These are phyloP conservation scores for Mirounga angustirostris DNA, from an alignment of 2,113 vertebrate species.

Conservation along the genomic window DNA sequence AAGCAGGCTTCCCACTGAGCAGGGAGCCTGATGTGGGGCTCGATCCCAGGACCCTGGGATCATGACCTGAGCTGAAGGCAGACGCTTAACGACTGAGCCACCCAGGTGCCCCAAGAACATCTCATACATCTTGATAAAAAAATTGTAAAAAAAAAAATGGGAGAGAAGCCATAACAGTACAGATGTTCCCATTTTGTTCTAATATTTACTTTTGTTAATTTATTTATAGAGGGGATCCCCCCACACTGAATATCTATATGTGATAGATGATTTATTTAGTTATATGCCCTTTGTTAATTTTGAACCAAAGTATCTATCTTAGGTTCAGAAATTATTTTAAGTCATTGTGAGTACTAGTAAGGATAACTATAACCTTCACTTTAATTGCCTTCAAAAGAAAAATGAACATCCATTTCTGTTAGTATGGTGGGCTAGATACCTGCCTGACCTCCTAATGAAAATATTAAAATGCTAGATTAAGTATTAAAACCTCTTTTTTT, in stretches of 20 bases:
- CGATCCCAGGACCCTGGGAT: too few species aligned
- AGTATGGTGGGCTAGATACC: background rate
- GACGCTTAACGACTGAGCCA: too few species aligned
- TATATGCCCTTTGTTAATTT: background rate
- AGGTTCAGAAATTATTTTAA: slow-evolving; percentile 41
- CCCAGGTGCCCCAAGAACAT: background rate
- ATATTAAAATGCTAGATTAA: slow-evolving; percentile 10
- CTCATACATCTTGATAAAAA: background rate
- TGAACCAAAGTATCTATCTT: background rate
- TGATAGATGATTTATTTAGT: background rate
- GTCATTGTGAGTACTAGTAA: slow-evolving; percentile 17
- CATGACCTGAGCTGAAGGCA: too few species aligned
- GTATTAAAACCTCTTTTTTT: slow-evolving; percentile 18
- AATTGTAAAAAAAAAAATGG: background rate
- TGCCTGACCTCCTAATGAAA: slow-evolving; percentile 6
- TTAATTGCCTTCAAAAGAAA: slow-evolving; percentile 50
- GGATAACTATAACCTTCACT: background rate
- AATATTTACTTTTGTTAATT: background rate
- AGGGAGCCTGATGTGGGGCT: too few species aligned
- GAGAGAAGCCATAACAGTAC: background rate
- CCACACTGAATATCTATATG: background rate
- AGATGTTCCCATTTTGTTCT: background rate
- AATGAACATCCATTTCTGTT: slow-evolving; percentile 51
- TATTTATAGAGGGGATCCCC: background rate
- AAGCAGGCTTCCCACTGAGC: too few species aligned